Evolutionary conservation across 2,113 vertebrate species (phyloP).

Genomic region (Oryzias curvinotus): DNA sequence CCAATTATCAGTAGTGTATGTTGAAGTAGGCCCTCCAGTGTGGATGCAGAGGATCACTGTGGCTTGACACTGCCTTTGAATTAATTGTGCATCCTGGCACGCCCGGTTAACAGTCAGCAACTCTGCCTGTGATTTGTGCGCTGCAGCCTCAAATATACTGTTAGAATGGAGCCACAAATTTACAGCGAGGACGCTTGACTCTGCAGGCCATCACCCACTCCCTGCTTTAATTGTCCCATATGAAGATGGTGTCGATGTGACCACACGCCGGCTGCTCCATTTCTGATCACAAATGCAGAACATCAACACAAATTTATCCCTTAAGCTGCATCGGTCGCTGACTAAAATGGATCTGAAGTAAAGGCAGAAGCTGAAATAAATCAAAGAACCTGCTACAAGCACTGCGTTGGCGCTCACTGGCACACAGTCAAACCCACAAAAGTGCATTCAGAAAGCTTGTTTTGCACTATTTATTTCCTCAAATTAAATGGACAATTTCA

Average conservation of each 20-base stretch:
- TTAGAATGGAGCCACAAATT: conserved; percentile 63
- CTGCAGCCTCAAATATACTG: conserved; percentile 55
- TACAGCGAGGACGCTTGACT: conserved; percentile 18
- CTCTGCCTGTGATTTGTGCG: conserved; percentile 74
- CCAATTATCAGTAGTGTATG: conserved; percentile 64
- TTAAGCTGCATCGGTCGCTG: conserved; percentile 6
- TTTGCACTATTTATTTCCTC: conserved; percentile 4
- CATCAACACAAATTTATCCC: conserved; percentile 4
- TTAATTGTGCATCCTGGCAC: conserved; percentile 70
- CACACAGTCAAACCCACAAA: conserved; percentile 8
- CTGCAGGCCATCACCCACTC: conserved; percentile 18
- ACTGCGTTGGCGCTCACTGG: not conserved
- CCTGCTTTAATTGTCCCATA: conserved; percentile 52
- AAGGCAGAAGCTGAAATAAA: conserved; percentile 33
- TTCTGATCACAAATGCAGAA: conserved; percentile 17
- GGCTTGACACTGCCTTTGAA: conserved; percentile 66
- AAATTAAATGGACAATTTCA: too few relatives aligned
- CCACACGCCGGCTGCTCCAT: conserved; percentile 3
- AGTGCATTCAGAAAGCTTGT: not conserved
- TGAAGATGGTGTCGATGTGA: conserved; percentile 47
- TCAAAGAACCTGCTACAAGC: conserved; percentile 28
- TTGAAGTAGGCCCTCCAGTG: conserved; percentile 54
- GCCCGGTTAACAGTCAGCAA: conserved; percentile 74
- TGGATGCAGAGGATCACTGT: conserved; percentile 60
- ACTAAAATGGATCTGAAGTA: conserved; percentile 11